These are phyloP conservation scores for Pseudochirops cupreus DNA, from an alignment of 2,797 vertebrate genomes.

Conservation along the genomic window DNA sequence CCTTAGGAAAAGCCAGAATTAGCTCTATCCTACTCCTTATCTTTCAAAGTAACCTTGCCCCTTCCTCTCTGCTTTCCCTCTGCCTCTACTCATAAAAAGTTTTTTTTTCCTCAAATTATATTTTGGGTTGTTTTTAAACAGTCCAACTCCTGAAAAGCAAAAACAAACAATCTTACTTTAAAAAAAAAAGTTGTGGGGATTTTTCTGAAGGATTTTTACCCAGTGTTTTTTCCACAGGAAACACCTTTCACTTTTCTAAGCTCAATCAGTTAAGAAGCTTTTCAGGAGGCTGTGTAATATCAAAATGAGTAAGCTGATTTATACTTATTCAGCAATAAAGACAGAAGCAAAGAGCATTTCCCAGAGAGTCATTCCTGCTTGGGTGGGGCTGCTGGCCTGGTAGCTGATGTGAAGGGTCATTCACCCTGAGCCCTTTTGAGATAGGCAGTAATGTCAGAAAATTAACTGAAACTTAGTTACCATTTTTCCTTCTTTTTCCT, in stretches of 20 bases:
- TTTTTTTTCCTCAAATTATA: neutral
- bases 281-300: fast-evolving
- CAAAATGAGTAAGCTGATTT: neutral
- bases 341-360: neutral
- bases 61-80: neutral
- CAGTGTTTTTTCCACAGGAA: neutral
- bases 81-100: neutral
- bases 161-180: neutral
- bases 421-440: neutral
- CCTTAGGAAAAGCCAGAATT: neutral
- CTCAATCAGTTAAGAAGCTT: neutral
- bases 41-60: neutral
- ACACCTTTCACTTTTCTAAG: neutral
- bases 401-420: neutral
- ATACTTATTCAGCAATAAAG: neutral
- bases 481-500: neutral
- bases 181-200: neutral
- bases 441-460: neutral
- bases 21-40: neutral
- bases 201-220: neutral
- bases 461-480: neutral
- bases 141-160: neutral
- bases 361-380: neutral
- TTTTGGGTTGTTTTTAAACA: neutral
- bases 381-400: neutral